These are phyloP conservation scores for Pseudomyrmex dendroicus DNA, from an alignment of 1,140 invertebrate genomes.

Conservation along the genomic window DNA sequence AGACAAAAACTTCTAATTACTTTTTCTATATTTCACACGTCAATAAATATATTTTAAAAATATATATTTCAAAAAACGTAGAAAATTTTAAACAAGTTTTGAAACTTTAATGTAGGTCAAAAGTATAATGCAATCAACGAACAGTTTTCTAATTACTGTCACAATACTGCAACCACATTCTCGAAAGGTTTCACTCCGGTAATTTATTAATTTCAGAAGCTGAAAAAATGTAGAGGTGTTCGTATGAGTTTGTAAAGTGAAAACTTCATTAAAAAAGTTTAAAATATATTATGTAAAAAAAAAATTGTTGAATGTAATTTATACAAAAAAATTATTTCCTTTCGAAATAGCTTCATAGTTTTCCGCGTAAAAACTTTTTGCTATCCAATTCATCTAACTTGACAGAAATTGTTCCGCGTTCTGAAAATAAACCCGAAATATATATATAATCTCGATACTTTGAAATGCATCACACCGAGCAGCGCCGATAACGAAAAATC, in stretches of 20 bases:
- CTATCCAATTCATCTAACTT: slow-evolving; percentile 10
- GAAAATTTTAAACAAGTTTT: no score
- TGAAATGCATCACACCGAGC: neutral
- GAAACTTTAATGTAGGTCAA: neutral
- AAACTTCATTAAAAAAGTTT: no score
- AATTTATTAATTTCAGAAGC: neutral
- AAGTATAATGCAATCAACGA: slow-evolving; percentile 15
- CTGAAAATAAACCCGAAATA: slow-evolving; percentile 28
- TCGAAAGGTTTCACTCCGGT: neutral
- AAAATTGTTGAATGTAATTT: neutral
- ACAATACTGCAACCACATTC: neutral
- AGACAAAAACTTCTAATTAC: no score
- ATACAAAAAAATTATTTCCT: neutral
- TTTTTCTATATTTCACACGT: no score
- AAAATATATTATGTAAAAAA: no score
- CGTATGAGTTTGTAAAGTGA: no score
- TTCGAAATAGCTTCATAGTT: neutral
- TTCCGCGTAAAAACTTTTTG: neutral
- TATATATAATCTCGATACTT: slow-evolving; percentile 47
- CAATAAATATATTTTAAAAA: no score
- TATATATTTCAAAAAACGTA: no score
- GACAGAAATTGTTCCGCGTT: slow-evolving; percentile 27
- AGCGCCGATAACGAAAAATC: slow-evolving; percentile 62
- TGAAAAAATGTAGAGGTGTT: no score
- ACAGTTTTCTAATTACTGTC: slow-evolving; percentile 11